Evolutionary conservation across 2,888 invertebrate genomes (phyloP).

Genomic region (Abrostola tripartita): DNA sequence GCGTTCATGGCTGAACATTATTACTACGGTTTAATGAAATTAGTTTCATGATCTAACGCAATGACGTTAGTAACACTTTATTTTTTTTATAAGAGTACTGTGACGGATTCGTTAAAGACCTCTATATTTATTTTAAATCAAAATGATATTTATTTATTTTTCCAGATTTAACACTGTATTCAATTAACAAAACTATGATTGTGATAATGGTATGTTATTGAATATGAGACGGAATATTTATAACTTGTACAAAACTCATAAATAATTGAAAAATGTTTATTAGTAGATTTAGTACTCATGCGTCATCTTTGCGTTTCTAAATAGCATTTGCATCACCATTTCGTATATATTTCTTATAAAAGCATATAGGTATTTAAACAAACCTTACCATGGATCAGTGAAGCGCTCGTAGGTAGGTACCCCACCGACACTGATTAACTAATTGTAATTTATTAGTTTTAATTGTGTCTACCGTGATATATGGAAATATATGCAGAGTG

Average conservation of each 20-base stretch:
- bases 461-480: slow-evolving; percentile 44
- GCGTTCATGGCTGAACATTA: slow-evolving; percentile 24
- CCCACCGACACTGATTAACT: slow-evolving; percentile 16
- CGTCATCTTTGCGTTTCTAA: neutral
- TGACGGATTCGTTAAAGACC: neutral
- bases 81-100: slow-evolving; percentile 8
- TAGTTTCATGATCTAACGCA: slow-evolving; percentile 34
- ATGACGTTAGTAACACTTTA: slow-evolving; percentile 27
- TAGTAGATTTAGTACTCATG: neutral
- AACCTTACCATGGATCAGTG: slow-evolving; percentile 2
- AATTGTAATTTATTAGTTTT: slow-evolving; percentile 34
- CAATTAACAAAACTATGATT: no score
- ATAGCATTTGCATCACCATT: no score
- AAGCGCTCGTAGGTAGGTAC: neutral
- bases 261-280: neutral
- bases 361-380: neutral
- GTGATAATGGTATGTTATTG: no score
- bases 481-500: slow-evolving; percentile 65
- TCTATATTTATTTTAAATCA: no score
- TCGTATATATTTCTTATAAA: neutral
- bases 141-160: neutral
- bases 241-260: no score
- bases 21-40: slow-evolving; percentile 13
- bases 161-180: neutral
- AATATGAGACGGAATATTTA: no score